Conservation (phyloP, 2,888 invertebrate genomes). For the Aromia moschata region DNA sequence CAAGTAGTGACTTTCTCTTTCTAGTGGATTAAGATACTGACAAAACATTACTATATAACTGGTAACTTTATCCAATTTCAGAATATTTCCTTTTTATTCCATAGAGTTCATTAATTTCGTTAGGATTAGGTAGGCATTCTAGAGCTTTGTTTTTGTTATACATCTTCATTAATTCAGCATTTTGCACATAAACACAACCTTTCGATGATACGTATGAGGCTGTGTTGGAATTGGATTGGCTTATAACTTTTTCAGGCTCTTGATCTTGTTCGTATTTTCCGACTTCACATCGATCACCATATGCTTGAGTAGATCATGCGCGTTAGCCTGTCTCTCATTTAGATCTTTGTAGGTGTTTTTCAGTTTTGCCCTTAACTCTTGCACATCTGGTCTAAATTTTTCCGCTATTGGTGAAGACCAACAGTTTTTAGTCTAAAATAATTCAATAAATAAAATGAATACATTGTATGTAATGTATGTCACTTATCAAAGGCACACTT, state of each 20-base stretch:
- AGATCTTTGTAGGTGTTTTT: conserved; percentile 5
- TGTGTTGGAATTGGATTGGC: not conserved
- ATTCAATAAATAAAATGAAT: no score
- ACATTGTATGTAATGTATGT: no score
- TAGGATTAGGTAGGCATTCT: conserved; percentile 4
- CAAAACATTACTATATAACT: not conserved
- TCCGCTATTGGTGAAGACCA: not conserved
- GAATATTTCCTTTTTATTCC: not conserved
- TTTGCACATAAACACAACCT: not conserved
- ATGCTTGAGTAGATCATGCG: not conserved
- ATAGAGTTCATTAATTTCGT: not conserved
- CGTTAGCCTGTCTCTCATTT: conserved; percentile 3
- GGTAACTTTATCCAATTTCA: conserved; percentile 10
- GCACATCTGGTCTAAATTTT: not conserved
- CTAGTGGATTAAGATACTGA: conserved; percentile 13
- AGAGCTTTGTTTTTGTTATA: conserved; percentile 2
- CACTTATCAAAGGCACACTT: no score
- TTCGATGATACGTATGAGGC: not conserved
- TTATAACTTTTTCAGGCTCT: not conserved
- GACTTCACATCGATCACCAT: not conserved
- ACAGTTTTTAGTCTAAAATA: no score
- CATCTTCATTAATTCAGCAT: not conserved
- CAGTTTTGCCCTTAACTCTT: conserved; percentile 3
- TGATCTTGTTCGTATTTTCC: not conserved
- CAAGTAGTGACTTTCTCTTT: conserved; percentile 8